phyloP scores from a whole-genome alignment of 2,888 invertebrate species.

The Tipula helvola region DNA sequence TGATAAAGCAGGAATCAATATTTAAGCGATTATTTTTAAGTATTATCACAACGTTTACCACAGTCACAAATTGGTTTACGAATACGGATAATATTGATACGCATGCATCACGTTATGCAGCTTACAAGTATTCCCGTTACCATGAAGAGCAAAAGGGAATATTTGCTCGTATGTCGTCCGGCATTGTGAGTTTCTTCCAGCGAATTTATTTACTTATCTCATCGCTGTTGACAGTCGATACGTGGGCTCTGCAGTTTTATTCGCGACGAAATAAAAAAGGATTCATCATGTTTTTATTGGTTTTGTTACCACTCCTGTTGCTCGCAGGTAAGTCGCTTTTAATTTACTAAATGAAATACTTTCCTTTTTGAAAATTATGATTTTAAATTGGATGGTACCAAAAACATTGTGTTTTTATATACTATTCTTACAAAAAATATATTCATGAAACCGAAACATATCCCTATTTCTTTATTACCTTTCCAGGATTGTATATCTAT shows the following conservation, averaged over 20 bases:
- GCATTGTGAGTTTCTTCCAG: conserved; percentile 21
- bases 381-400: background rate
- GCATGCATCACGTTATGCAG: background rate
- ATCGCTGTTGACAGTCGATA: conserved; percentile 30
- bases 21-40: conserved; percentile 12
- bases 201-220: conserved; percentile 27
- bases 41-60: conserved; percentile 11
- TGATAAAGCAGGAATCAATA: conserved; percentile 10
- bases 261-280: conserved; percentile 27
- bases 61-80: background rate
- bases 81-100: background rate
- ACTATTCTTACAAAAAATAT: background rate
- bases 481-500: background rate
- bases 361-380: background rate
- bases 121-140: background rate
- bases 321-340: conserved; percentile 41
- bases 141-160: background rate
- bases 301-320: conserved; percentile 41
- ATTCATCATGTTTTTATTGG: conserved; percentile 31
- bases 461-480: background rate
- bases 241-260: conserved; percentile 20
- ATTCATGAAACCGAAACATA: background rate
- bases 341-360: background rate
- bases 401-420: background rate
- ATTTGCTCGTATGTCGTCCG: background rate